Base-by-base conservation (phyloP, 2,888 invertebrate species). In the Chydorus sphaericus region DNA sequence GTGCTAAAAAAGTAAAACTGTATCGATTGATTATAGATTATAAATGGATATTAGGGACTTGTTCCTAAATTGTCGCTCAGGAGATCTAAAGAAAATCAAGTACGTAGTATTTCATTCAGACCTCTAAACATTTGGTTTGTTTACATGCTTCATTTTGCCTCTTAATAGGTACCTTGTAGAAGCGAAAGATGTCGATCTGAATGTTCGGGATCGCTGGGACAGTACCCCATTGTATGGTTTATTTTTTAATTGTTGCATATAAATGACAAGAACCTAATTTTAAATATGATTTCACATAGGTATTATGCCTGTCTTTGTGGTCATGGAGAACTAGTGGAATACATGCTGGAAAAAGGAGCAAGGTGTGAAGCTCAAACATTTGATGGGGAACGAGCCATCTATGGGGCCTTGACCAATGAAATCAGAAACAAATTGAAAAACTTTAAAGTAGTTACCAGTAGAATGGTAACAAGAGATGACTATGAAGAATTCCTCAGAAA, bases 231-330 rank as follows among this genome's bases (percentile, higher is more conserved):
- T 75, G 70, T 75, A 66, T 68, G n/a, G 70, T 67, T 54, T 10
- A 26, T 28, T 14, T 14, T n/a, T 38, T 11, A 37, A 33, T 48
- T 36, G n/a, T 16, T n/a, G 11, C 26, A 18, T n/a, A 11, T 26
- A 3, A 57, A 53, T 8, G 28, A 18, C 10, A 14, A 5, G 14
- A n/a, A 8, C 49, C n/a, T n/a, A n/a, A n/a, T 16, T 10, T 18
- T 48, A 3, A 26, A 44, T 37, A 16, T 55, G 20, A 18, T 16
- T 49, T 55, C 26, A 63, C 63, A 5, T 61, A 72, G 72, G 57
- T 73, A 74, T 60, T 75, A 75, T 65, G 74, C 74, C 3, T 75
- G 75, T 63, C 65, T 74, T 16, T 75, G 75, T 67, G 75, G 75
- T 1, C 74, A 75, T 62, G 63, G 63, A 37, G 70, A 71, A 18